Conservation (phyloP, 2,888 invertebrate genomes). For the Oxyteleia sp. region DNA sequence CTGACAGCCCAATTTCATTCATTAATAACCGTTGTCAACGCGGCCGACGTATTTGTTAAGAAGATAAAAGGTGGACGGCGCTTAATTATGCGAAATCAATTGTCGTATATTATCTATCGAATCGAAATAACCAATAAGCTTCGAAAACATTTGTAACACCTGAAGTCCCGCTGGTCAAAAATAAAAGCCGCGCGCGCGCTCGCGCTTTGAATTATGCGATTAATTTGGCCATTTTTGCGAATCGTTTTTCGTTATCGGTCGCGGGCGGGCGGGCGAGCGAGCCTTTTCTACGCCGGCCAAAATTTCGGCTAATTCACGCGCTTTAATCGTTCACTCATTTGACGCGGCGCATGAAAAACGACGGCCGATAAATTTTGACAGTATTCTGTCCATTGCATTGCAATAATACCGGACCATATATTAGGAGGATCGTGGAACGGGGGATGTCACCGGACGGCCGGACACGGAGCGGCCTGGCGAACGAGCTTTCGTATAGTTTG, state of each 20-base stretch:
- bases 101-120: no score
- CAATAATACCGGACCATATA: conserved; percentile 88
- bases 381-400: conserved; percentile 88
- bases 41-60: conserved; percentile 25
- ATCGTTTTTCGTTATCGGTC: no score
- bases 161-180: no score
- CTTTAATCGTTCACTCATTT: conserved; percentile 87
- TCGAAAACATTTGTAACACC: no score
- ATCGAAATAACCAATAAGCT: no score
- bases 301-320: conserved; percentile 86
- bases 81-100: conserved; percentile 49
- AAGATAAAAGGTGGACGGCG: conserved; percentile 36
- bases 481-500: conserved; percentile 84
- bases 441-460: conserved; percentile 77
- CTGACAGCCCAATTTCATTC: conserved; percentile 13
- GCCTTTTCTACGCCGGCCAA: no score
- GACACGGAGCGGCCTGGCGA: conserved; percentile 65
- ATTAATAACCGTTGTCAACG: background rate
- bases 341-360: conserved; percentile 87
- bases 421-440: conserved; percentile 83
- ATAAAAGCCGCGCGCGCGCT: no score
- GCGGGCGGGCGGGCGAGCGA: no score
- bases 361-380: conserved; percentile 88
- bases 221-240: no score
- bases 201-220: no score